These are phyloP conservation scores for Choloepus hoffmanni DNA, from an alignment of 2,113 vertebrate genomes.

Conservation along the genomic window DNA sequence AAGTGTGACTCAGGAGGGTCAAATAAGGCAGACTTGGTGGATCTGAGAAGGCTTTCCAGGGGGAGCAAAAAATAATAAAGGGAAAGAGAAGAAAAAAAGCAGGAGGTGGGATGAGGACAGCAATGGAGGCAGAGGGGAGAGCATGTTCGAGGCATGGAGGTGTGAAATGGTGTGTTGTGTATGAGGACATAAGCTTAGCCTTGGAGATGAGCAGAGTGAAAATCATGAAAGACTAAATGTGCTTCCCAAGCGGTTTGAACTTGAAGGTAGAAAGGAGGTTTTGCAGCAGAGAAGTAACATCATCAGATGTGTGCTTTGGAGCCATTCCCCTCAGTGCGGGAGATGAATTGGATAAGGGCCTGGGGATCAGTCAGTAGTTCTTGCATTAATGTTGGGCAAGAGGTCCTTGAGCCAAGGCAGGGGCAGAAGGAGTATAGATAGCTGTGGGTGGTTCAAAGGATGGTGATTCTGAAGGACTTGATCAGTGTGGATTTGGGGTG, in stretches of 20 bases:
- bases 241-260: not conserved
- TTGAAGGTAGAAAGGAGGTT: constrained; percentile 19
- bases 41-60: not conserved
- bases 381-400: not conserved
- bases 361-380: not conserved
- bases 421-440: not conserved
- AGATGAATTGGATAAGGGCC: not conserved
- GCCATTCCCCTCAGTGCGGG: not conserved
- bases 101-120: not conserved
- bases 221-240: not conserved
- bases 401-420: not conserved
- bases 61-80: not conserved
- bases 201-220: not conserved
- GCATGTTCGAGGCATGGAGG: not conserved
- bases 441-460: not conserved
- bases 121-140: not conserved
- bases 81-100: not conserved
- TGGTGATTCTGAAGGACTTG: not conserved
- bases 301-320: not conserved
- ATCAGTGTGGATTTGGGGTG: not conserved
- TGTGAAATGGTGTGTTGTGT: not conserved
- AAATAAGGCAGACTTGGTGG: not conserved
- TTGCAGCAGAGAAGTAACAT: not conserved
- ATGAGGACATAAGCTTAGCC: not conserved
- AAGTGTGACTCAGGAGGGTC: not conserved